Percentiles rank a stretch among this genome's conserved stretches.
Evolutionary conservation across 2,113 vertebrate species (phyloP).

Genomic region (Pluvialis apricaria): DNA sequence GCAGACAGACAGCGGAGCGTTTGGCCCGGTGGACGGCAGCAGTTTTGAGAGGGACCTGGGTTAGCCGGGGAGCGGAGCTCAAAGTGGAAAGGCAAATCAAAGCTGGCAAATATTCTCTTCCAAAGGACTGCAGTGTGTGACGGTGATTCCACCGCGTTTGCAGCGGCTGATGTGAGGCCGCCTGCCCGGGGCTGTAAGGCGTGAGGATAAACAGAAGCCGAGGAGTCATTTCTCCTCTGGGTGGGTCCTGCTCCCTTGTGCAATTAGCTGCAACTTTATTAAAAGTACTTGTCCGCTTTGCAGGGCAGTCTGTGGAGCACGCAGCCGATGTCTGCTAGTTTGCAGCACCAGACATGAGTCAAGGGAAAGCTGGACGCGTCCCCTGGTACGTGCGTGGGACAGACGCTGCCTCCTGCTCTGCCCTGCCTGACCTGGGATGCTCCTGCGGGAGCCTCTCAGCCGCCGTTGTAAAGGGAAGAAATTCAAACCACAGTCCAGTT

Average conservation of each 20-base stretch:
- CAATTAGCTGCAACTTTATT: not conserved
- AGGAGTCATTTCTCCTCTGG: not conserved
- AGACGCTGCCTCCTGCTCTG: not conserved
- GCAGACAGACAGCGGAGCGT: not conserved
- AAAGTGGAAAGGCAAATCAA: not conserved
- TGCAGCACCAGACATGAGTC: not conserved
- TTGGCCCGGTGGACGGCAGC: not conserved
- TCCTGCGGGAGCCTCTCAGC: not conserved
- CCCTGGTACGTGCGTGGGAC: not conserved
- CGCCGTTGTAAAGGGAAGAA: fast-evolving
- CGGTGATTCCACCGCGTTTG: not conserved
- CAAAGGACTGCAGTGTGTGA: fast-evolving
- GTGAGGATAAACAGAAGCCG: not conserved
- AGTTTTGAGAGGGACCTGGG: not conserved
- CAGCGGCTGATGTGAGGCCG: not conserved
- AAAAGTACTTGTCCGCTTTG: fast-evolving
- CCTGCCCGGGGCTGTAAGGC: not conserved
- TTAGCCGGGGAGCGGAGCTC: not conserved
- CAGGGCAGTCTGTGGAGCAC: not conserved
- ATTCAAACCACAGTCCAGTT: not conserved
- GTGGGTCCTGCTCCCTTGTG: not conserved
- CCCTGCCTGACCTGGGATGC: not conserved
- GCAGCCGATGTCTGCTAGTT: not conserved
- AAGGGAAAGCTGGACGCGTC: not conserved
- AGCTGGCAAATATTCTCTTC: not conserved